A percentile compares a stretch with the other conserved stretches of the same genome.
phyloP scores from a whole-genome alignment of 2,888 invertebrate genomes.

The Euphydryas editha region DNA sequence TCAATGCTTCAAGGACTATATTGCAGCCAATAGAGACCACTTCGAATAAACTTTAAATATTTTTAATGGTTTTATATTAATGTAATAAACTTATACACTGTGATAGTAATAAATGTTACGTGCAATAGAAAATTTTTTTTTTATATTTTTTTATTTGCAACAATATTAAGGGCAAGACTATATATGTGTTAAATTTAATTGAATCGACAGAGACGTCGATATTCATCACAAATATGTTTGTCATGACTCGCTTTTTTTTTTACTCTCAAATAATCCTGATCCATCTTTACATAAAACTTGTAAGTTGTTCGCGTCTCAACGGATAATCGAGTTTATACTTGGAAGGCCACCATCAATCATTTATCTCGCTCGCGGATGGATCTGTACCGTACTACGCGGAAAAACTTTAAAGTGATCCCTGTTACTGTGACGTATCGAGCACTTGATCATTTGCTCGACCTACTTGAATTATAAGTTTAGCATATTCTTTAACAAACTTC shows the following conservation, averaged over 20 bases:
- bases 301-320: conserved; percentile 82
- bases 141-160: no score
- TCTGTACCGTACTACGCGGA: conserved; percentile 60
- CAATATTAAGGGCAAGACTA: no score
- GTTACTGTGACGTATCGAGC: conserved; percentile 70
- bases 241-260: conserved; percentile 78
- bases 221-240: conserved; percentile 80
- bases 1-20: no score
- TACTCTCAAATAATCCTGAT: conserved; percentile 81
- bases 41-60: no score
- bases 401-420: conserved; percentile 79
- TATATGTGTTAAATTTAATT: not conserved
- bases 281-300: conserved; percentile 84
- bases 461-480: conserved; percentile 52
- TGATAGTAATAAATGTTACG: no score
- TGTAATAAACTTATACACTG: no score
- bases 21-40: no score
- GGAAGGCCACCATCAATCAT: conserved; percentile 82
- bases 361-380: conserved; percentile 73
- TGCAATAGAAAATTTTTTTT: no score
- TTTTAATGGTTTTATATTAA: no score
- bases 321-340: conserved; percentile 84
- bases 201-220: conserved; percentile 24
- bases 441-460: conserved; percentile 53
- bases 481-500: conserved; percentile 25